Percentiles rank a stretch among this genome's conserved stretches.
These are phyloP conservation scores for Cladorhizidae sp. DNA, from an alignment of 37 sponge, comb jelly and placozoan genomes.

Conservation along the genomic window DNA sequence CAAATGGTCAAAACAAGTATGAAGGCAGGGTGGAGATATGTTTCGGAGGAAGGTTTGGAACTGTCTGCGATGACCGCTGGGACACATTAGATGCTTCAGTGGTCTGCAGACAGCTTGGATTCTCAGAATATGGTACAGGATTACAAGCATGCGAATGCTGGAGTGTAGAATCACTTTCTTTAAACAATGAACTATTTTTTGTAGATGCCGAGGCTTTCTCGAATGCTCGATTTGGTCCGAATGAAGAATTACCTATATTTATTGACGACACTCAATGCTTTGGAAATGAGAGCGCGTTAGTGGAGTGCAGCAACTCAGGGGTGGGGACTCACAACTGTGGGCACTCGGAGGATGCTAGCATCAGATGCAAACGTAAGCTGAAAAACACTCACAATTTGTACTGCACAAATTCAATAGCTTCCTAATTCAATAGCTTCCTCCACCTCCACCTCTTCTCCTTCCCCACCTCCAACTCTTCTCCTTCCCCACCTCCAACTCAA, in stretches of 20 bases:
- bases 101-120: conserved; percentile 37
- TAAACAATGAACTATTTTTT: too few species aligned
- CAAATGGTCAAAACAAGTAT: background rate
- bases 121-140: conserved; percentile 7
- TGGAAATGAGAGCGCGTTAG: conserved; percentile 24
- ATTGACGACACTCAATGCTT: conserved; percentile 17
- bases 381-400: too few species aligned
- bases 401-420: too few species aligned
- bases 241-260: conserved; percentile 18
- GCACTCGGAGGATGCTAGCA: conserved; percentile 45
- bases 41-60: conserved; percentile 39
- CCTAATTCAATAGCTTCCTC: too few species aligned
- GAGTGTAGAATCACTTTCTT: background rate
- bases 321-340: conserved; percentile 33
- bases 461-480: too few species aligned
- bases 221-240: conserved; percentile 29
- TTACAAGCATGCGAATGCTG: background rate
- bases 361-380: conserved; percentile 24
- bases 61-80: conserved; percentile 46
- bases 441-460: too few species aligned
- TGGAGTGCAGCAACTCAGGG: conserved; percentile 6
- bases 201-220: conserved; percentile 6
- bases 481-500: too few species aligned
- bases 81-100: conserved; percentile 29
- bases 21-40: conserved; percentile 44